Conservation (phyloP, 2,113 vertebrate species). For the Oncorhynchus nerka region DNA sequence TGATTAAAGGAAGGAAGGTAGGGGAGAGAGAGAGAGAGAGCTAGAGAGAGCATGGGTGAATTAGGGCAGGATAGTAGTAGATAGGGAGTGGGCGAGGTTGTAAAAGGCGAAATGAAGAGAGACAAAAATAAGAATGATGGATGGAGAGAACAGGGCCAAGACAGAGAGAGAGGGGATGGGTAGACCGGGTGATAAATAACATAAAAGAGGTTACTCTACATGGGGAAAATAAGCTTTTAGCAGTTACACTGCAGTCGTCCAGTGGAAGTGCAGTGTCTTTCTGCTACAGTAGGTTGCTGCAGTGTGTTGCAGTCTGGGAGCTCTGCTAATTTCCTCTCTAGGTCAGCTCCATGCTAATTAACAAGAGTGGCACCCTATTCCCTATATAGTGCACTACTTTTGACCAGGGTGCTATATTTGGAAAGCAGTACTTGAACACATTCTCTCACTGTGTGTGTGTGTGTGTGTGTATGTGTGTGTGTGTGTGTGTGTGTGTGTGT, state of each 20-base stretch:
- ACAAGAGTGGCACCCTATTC: not conserved
- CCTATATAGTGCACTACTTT: too few species aligned
- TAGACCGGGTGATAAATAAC: not conserved
- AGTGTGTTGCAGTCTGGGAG: constrained; percentile 38
- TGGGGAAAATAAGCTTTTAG: not conserved
- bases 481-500: not conserved
- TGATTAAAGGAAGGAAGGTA: not conserved
- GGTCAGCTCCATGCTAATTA: constrained; percentile 40
- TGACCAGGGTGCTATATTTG: too few species aligned
- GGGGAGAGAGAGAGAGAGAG: not conserved
- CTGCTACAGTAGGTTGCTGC: constrained; percentile 9
- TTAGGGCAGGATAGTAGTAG: not conserved
- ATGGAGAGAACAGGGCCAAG: not conserved
- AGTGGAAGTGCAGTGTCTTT: constrained; percentile 34
- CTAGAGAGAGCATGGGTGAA: not conserved
- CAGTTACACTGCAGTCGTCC: not conserved
- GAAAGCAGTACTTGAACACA: not conserved
- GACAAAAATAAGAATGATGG: not conserved
- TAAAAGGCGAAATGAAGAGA: not conserved
- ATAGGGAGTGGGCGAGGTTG: not conserved
- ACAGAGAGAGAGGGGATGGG: not conserved
- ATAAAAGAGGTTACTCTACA: not conserved
- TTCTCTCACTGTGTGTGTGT: not conserved
- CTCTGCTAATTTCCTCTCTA: constrained; percentile 39
- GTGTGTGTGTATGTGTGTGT: not conserved